Conservation (phyloP, 2,888 invertebrate species). For the Apamea monoglypha region DNA sequence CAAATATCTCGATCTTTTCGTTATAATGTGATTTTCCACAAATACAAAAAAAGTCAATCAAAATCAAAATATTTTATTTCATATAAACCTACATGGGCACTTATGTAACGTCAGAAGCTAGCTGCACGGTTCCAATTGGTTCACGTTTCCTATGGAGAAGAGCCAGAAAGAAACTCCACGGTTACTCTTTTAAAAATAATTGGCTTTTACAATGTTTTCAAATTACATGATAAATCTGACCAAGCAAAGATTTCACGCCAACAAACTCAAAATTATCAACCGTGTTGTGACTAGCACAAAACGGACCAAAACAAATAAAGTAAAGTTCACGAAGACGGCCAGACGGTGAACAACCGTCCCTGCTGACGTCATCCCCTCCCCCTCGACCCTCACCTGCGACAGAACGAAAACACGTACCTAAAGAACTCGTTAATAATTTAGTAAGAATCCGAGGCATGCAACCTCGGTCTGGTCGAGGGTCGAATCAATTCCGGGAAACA, state of each 20-base stretch:
- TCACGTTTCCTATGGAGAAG: too few relatives aligned
- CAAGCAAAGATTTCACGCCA: not conserved
- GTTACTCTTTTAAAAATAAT: too few relatives aligned
- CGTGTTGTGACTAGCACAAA: slow-evolving; percentile 22
- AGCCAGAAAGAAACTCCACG: too few relatives aligned
- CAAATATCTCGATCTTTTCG: slow-evolving; percentile 2
- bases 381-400: slow-evolving; percentile 10
- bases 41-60: not conserved
- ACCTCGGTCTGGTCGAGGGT: slow-evolving; percentile 25
- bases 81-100: too few relatives aligned
- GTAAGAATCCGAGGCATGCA: slow-evolving; percentile 24
- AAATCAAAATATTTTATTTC: too few relatives aligned
- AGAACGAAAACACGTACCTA: slow-evolving; percentile 41
- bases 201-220: too few relatives aligned
- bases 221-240: not conserved
- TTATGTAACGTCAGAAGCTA: too few relatives aligned
- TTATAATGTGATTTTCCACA: not conserved
- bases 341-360: slow-evolving; percentile 61
- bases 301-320: slow-evolving; percentile 46
- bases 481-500: slow-evolving; percentile 37
- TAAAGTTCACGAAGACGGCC: slow-evolving; percentile 40
- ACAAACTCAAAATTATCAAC: not conserved
- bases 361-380: slow-evolving; percentile 29
- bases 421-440: slow-evolving; percentile 39
- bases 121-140: too few relatives aligned